A percentile compares a stretch with the other conserved stretches of the same genome.
phyloP scores from a whole-genome alignment of 2,113 vertebrate species.

The Elgaria multicarinata region DNA sequence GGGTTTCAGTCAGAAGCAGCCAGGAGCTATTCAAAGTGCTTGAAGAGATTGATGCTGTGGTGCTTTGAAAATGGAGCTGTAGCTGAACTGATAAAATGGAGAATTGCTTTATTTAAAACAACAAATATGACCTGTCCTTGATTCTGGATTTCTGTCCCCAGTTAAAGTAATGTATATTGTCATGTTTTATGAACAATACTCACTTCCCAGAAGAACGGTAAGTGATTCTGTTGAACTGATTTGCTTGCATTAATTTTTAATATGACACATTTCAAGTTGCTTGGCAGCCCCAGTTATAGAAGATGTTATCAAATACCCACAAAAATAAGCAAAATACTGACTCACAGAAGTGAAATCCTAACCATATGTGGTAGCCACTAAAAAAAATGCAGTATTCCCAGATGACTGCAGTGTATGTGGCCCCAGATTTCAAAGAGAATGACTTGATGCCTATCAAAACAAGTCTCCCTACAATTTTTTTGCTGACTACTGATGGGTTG shows the following conservation, averaged over 20 bases:
- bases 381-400: conserved; percentile 3
- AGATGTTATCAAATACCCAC: conserved; percentile 40
- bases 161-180: conserved; percentile 58
- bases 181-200: conserved; percentile 36
- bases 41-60: background rate
- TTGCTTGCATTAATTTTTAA: conserved; percentile 67
- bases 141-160: conserved; percentile 53
- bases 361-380: conserved; percentile 14
- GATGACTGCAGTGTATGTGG: background rate
- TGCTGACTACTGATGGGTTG: background rate
- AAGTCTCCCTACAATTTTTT: conserved; percentile 40
- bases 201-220: conserved; percentile 60
- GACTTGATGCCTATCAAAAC: background rate
- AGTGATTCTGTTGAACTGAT: conserved; percentile 67
- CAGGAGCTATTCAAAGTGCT: too few relatives aligned
- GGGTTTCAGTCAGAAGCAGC: too few relatives aligned
- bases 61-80: background rate
- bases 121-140: conserved; percentile 45
- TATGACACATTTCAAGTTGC: conserved; percentile 48
- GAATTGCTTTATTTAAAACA: conserved; percentile 3
- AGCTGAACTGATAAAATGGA: conserved; percentile 6
- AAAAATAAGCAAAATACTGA: conserved; percentile 17
- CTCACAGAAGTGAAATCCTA: background rate
- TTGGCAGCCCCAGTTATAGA: conserved; percentile 54
- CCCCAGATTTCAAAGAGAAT: conserved; percentile 27